Evolutionary conservation across 2,113 vertebrate species (phyloP).

Genomic region (Mungos mungo): DNA sequence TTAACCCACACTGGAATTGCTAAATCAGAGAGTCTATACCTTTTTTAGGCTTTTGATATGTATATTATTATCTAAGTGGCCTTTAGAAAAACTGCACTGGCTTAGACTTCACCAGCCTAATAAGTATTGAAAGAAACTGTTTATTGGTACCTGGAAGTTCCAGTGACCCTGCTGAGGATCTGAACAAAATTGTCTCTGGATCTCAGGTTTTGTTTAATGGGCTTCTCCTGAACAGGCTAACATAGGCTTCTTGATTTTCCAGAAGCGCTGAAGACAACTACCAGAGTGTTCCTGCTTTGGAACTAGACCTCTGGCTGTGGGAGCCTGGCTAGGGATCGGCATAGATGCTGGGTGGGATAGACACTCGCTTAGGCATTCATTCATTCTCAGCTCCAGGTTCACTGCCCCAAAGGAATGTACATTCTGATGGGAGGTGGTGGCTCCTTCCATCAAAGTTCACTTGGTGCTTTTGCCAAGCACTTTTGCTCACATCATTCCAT

Average conservation of each 20-base stretch:
- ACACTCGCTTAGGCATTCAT: not conserved
- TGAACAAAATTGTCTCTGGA: not conserved
- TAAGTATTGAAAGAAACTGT: not conserved
- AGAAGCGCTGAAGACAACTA: not conserved
- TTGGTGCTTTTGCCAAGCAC: not conserved
- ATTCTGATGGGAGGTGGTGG: conserved; percentile 6
- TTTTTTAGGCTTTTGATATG: not conserved
- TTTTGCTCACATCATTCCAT: conserved; percentile 19
- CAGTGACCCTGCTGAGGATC: not conserved
- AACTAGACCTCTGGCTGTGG: conserved; percentile 11
- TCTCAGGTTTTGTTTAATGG: not conserved
- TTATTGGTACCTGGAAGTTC: not conserved
- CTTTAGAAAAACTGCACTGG: not conserved
- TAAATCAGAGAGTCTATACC: not conserved
- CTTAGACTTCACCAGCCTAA: not conserved
- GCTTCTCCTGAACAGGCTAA: not conserved
- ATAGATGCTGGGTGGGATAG: not conserved
- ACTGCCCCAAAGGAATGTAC: not conserved
- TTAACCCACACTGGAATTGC: not conserved
- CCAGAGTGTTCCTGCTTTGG: not conserved
- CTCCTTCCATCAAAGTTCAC: not conserved
- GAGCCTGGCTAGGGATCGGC: not conserved
- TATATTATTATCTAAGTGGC: not conserved
- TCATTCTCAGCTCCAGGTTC: not conserved
- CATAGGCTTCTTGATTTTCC: not conserved